Evolutionary conservation across 2,113 vertebrate genomes (phyloP).

Genomic region (Anhinga anhinga): DNA sequence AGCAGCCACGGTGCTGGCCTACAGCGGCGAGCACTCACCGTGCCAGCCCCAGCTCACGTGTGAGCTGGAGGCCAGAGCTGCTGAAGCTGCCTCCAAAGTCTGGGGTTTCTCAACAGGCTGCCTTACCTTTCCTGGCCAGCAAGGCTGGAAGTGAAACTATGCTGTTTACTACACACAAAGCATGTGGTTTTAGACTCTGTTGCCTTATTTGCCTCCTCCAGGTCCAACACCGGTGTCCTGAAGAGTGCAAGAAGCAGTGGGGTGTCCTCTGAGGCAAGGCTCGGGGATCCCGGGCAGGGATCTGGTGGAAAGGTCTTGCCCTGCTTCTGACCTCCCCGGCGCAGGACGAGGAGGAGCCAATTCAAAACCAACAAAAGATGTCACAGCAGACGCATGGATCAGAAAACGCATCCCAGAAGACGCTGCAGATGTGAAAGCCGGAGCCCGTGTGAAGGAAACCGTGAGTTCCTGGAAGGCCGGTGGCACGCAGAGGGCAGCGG

Average conservation of each 20-base stretch:
- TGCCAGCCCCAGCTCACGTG: not conserved
- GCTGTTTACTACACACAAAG: too few relatives aligned
- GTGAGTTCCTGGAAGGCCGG: not conserved
- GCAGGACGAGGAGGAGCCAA: not conserved
- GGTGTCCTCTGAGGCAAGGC: not conserved
- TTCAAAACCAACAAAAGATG: not conserved
- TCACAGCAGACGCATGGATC: not conserved
- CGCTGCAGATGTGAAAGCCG: rapidly evolving
- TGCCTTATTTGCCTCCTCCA: not conserved
- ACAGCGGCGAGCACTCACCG: not conserved
- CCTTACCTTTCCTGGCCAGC: not conserved
- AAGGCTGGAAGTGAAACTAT: not conserved
- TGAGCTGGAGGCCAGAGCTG: not conserved
- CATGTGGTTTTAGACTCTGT: not conserved
- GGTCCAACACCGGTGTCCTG: not conserved
- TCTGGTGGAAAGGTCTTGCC: too few relatives aligned
- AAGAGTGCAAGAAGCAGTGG: not conserved
- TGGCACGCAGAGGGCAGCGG: not conserved
- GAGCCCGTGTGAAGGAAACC: not conserved
- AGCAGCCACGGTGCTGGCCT: not conserved
- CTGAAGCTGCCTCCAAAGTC: not conserved
- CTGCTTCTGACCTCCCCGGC: too few relatives aligned
- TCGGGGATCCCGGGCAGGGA: not conserved
- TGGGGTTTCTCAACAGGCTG: too few relatives aligned
- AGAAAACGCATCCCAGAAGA: not conserved